phyloP scores from a whole-genome alignment of 2,797 vertebrate species.

The Sebastes oblongus region DNA sequence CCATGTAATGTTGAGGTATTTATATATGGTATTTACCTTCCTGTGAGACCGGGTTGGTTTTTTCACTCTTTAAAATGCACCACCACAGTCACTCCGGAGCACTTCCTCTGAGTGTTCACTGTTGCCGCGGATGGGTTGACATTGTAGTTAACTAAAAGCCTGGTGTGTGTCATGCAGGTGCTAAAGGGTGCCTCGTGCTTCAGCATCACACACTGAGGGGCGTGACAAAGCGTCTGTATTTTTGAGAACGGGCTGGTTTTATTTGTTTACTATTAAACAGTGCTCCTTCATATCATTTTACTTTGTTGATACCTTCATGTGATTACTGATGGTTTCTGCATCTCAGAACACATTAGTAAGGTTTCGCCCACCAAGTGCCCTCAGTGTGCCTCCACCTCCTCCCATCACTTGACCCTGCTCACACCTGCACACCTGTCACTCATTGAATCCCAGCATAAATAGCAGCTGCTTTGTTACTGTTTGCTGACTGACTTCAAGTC shows the following conservation, averaged over 20 bases:
- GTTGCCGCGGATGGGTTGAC: too few species aligned
- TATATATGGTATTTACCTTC: too few species aligned
- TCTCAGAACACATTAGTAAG: not conserved
- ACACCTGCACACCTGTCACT: not conserved
- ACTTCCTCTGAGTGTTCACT: too few species aligned
- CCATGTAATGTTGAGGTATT: too few species aligned
- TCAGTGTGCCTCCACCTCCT: not conserved
- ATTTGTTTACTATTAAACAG: not conserved
- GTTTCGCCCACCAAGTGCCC: not conserved
- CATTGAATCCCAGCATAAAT: not conserved
- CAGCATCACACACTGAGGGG: too few species aligned
- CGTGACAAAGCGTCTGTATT: too few species aligned
- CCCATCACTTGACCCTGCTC: not conserved
- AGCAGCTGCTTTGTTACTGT: not conserved
- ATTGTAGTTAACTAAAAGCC: too few species aligned
- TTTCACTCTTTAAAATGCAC: too few species aligned
- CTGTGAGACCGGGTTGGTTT: too few species aligned
- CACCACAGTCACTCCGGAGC: too few species aligned
- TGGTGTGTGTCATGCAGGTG: too few species aligned
- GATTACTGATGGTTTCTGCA: not conserved
- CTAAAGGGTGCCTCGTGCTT: too few species aligned
- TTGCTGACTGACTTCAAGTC: not conserved
- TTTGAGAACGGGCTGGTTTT: not conserved
- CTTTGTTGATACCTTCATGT: not conserved
- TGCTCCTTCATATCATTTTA: not conserved